Conservation (phyloP, 2,888 invertebrate species). For the Carcina quercana region DNA sequence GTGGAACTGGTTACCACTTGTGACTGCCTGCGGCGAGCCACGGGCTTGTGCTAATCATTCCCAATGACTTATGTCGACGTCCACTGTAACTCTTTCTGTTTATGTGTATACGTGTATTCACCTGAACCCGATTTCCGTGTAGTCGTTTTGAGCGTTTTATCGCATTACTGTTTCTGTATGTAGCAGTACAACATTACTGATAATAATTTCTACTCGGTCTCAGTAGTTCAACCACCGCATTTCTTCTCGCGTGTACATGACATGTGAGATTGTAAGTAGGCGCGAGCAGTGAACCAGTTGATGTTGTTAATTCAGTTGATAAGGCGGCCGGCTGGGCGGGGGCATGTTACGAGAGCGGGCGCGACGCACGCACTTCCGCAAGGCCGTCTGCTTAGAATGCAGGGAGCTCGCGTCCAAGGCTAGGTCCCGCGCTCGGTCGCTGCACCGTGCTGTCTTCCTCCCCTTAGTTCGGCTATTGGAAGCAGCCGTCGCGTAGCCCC, state of each 20-base stretch:
- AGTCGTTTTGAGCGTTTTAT: constrained; percentile 3
- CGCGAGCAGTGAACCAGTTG: no score
- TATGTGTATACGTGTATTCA: constrained; percentile 15
- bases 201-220: no score
- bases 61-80: constrained; percentile 32
- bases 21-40: constrained; percentile 30
- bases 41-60: constrained; percentile 42
- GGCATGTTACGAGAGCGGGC: constrained; percentile 55
- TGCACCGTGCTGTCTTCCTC: constrained; percentile 67
- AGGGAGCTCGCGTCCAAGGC: constrained; percentile 71
- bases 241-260: no score
- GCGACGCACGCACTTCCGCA: constrained; percentile 66
- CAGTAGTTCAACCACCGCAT: no score
- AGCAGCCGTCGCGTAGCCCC: constrained; percentile 47
- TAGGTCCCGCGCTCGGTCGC: constrained; percentile 60
- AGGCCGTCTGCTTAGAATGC: constrained; percentile 71
- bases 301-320: constrained; percentile 37
- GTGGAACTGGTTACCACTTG: constrained; percentile 49
- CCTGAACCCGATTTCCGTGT: constrained; percentile 4
- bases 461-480: constrained; percentile 45
- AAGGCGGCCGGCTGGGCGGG: constrained; percentile 30
- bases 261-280: no score
- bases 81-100: constrained; percentile 25
- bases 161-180: constrained; percentile 1
- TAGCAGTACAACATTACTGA: no score